Evolutionary conservation across 2,888 invertebrate genomes (phyloP), one percentile per base, ranked within the genome.

Genomic region (Euplexia lucipara): DNA sequence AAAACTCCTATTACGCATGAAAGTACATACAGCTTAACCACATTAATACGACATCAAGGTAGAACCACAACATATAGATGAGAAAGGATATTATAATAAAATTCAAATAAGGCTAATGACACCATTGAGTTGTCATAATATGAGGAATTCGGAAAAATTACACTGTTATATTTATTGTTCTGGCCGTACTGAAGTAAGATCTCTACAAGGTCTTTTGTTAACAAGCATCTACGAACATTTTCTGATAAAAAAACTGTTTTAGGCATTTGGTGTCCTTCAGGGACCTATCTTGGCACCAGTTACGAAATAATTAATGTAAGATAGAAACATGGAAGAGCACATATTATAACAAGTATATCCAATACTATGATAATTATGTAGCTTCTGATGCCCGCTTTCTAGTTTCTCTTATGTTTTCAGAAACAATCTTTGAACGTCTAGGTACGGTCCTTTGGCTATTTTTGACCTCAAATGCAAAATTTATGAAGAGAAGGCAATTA

Each of bases 21-120:
- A 20, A 60, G 6, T 12, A 26, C 16, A 30, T 39, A 20, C 26
- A 37, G 1, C 9, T 52, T 20, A 52, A 76, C 71, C 77, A 47
- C 77, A 71, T 5, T 6, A 30, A 35, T 30, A 30, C 52, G 54
- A 71, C 72, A 64, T 52, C 45, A 76, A 61, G 5, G 37, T 12
- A 26, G 14, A 32, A 54, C 10, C 16, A 20, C 9, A 12, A 39
- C 26, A 41, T 14, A 14, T 16, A 26, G 8, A 30, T 30, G 47
- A 18, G n/a, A 69, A 60, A 49, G 10, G 2, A 39, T 37, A n/a
- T n/a, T n/a, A 3, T 20, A 39, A 41, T 47, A 47, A 35, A 51
- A 69, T 26, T 45, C 22, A n/a, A 42, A 9, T 22, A 41, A 69
- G 1, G 26, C 60, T 42, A 52, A 20, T 69, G 59, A 70, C 51